phyloP scores from a whole-genome alignment of 2,888 invertebrate genomes.

The Druceiella hillmani region DNA sequence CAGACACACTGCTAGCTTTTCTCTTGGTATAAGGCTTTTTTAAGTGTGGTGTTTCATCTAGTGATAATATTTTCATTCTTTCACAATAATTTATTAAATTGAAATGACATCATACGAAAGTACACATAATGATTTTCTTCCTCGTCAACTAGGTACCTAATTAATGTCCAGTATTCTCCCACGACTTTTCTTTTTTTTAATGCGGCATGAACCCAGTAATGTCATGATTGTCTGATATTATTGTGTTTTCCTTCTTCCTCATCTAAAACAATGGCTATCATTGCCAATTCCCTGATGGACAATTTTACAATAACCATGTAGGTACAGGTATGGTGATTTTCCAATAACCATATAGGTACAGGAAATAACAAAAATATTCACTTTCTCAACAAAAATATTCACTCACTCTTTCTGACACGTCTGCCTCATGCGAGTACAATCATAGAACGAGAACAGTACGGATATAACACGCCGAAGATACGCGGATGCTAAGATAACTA shows the following conservation, averaged over 20 bases:
- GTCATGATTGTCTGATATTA: constrained; percentile 6
- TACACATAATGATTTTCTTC: constrained; percentile 15
- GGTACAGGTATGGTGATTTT: too few relatives aligned
- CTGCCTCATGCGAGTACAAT: not conserved
- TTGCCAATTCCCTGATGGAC: constrained; percentile 4
- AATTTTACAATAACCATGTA: constrained; percentile 3
- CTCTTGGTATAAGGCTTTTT: constrained; percentile 4
- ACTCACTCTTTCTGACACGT: not conserved
- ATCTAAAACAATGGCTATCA: constrained; percentile 5
- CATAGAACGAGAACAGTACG: not conserved
- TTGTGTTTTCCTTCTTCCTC: constrained; percentile 8
- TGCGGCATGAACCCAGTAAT: constrained; percentile 10
- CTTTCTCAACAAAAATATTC: too few relatives aligned
- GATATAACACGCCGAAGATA: constrained; percentile 1
- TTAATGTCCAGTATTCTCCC: constrained; percentile 20
- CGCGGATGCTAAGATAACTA: not conserved
- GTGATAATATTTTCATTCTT: constrained; percentile 8
- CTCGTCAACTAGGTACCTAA: constrained; percentile 17
- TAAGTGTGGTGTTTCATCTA: constrained; percentile 15
- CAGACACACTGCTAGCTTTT: too few relatives aligned
- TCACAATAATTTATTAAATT: constrained; percentile 14
- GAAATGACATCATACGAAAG: too few relatives aligned
- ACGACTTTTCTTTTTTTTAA: constrained; percentile 17
- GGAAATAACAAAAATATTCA: too few relatives aligned
- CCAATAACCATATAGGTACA: too few relatives aligned